Conservation (phyloP, 2,797 vertebrate species). For the Sebastes iracundus region DNA sequence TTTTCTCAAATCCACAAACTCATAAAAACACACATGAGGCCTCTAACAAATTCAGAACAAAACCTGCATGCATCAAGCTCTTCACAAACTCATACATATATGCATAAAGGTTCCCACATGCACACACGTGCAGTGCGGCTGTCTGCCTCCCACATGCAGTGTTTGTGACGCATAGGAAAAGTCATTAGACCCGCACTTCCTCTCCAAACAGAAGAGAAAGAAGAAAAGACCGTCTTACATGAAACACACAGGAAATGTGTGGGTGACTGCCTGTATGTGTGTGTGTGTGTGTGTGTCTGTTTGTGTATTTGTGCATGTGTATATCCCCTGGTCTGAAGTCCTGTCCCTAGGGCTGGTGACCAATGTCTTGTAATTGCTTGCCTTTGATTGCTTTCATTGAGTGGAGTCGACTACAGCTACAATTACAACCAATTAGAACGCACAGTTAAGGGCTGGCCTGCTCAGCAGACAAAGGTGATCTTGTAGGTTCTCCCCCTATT, state of each 20-base stretch:
- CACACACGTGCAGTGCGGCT: conserved; percentile 55
- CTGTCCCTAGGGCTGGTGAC: conserved; percentile 54
- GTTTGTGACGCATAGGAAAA: conserved; percentile 79
- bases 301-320: conserved; percentile 4
- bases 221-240: conserved; percentile 67
- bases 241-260: conserved; percentile 78
- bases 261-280: conserved; percentile 63
- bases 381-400: conserved; percentile 66
- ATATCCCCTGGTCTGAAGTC: conserved; percentile 38
- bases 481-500: conserved; percentile 10
- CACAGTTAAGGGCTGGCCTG: conserved; percentile 21
- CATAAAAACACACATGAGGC: conserved; percentile 26
- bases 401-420: conserved; percentile 43
- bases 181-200: conserved; percentile 78
- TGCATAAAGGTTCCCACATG: conserved; percentile 58
- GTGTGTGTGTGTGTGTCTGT: conserved; percentile 10
- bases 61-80: conserved; percentile 30
- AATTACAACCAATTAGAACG: conserved; percentile 67
- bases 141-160: conserved; percentile 72
- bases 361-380: conserved; percentile 60
- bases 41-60: conserved; percentile 39
- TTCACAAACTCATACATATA: conserved; percentile 51
- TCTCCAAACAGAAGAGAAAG: conserved; percentile 72
- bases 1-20: conserved; percentile 24
- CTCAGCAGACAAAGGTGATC: conserved; percentile 29